Percentiles rank a stretch among this genome's conserved stretches.
Evolutionary conservation across 2,888 invertebrate species (phyloP).

Genomic region (Drosophila birchii): DNA sequence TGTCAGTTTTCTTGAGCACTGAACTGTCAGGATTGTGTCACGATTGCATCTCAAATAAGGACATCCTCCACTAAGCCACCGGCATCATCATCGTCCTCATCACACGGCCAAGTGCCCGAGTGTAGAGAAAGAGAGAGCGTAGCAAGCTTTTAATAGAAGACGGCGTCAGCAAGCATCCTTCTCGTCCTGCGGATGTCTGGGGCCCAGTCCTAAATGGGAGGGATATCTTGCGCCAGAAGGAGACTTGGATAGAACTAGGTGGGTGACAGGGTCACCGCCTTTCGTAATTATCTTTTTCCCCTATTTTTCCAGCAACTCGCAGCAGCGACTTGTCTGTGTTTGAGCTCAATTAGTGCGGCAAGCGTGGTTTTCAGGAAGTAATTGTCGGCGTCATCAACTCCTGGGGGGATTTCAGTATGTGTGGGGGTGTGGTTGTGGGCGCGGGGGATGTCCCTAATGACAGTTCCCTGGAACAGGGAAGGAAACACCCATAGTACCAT

Average conservation of each 20-base stretch:
- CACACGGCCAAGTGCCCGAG: conserved; percentile 19
- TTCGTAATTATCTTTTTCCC: conserved; percentile 65
- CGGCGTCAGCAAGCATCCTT: conserved; percentile 57
- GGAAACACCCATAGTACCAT: conserved; percentile 1
- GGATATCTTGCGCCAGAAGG: neutral
- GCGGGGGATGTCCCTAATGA: conserved; percentile 33
- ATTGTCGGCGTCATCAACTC: conserved; percentile 43
- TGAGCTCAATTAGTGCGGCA: conserved; percentile 46
- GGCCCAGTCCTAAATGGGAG: neutral
- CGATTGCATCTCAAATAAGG: conserved; percentile 25
- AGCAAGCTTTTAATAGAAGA: conserved; percentile 64
- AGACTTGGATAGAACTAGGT: neutral
- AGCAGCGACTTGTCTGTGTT: conserved; percentile 39
- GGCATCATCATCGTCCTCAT: conserved; percentile 10
- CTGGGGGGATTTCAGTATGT: conserved; percentile 1
- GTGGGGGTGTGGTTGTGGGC: neutral
- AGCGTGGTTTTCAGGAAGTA: conserved; percentile 45
- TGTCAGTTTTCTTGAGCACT: conserved; percentile 9
- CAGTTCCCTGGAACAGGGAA: conserved; percentile 20
- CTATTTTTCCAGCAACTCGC: conserved; percentile 15
- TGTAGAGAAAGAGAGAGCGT: conserved; percentile 21
- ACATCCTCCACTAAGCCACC: conserved; percentile 2
- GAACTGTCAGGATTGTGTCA: conserved; percentile 17
- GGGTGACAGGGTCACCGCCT: conserved; percentile 54
- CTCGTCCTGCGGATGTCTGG: conserved; percentile 29